Evolutionary conservation across 2,797 vertebrate genomes (phyloP), one percentile per base, ranked within the genome.

Genomic region (Myotis vivesi): DNA sequence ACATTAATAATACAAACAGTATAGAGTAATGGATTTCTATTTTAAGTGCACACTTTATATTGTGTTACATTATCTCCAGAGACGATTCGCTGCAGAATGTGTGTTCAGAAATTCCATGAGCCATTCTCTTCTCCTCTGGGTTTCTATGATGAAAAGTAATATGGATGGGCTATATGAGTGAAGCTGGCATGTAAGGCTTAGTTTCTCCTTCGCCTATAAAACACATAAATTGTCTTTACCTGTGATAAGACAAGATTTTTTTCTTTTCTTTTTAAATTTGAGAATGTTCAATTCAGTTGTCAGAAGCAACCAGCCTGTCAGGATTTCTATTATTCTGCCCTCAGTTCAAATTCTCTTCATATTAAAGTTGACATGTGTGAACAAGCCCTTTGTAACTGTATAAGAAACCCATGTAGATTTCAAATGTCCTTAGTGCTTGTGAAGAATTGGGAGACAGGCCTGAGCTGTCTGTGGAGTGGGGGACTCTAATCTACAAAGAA

Each of bases 111-210:
- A 59, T 44, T 53, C 81, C n/a, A 11, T 0, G 46, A 49, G 28
- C 22, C 36, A 2, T 22, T 22, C 22, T 17, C 20, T 62, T 62
- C 28, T 8, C 25, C 62, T 38, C 62, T 15, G 13, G n/a, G 38
- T 30, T 36, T 17, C 59, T 44, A 2, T 8, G 19, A 49, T 28
- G 28, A 11, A 16, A 17, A 3, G 25, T 3, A 8, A 38, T 6
- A 1, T 0, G 22, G 62, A 20, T 6, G 11, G 22, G 13, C 13
- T 0, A 0, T 9, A 6, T 0, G 1, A 44, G 13, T 11, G 22
- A 25, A 46, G 20, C 22, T 0, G 51, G 22, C 10, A 16, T 8
- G 25, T 6, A n/a, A 3, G 28, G 38, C 66, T 51, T 3, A 11
- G 11, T 5, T 64, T 36, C 55, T 15, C 66, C 28, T 80, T 36